Evolutionary conservation across 1,140 invertebrate species (phyloP).

Genomic region (Drosophila bocki): DNA sequence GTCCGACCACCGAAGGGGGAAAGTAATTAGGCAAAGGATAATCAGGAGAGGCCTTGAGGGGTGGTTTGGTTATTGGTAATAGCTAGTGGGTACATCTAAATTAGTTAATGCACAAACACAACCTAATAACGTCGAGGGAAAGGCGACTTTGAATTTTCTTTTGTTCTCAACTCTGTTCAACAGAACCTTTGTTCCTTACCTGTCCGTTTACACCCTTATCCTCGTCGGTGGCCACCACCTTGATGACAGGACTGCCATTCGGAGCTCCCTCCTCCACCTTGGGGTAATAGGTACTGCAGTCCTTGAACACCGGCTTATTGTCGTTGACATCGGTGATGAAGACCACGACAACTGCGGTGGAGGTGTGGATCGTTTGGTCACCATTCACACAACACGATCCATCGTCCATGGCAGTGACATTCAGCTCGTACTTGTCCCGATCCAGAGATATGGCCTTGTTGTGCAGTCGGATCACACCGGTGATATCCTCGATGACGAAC

Average conservation of each 20-base stretch:
- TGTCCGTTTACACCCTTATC: constrained; percentile 97
- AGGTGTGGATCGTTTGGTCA: constrained; percentile 93
- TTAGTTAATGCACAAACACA: constrained; percentile 19
- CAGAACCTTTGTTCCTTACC: constrained; percentile 81
- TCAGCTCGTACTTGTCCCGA: constrained; percentile 95
- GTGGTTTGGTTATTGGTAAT: constrained; percentile 15
- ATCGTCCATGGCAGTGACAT: constrained; percentile 97
- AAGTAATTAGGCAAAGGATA: constrained; percentile 40
- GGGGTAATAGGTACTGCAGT: constrained; percentile 95
- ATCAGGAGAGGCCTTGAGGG: constrained; percentile 19
- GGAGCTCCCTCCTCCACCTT: constrained; percentile 97
- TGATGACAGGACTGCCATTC: constrained; percentile 96
- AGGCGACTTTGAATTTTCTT: too few species aligned
- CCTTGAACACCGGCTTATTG: constrained; percentile 97
- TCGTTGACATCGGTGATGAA: constrained; percentile 98
- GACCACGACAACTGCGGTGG: constrained; percentile 97
- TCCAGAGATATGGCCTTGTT: constrained; percentile 93
- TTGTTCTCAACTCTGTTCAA: not conserved
- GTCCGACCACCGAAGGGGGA: constrained; percentile 5
- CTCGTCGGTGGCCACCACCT: constrained; percentile 96
- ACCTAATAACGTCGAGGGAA: not conserved
- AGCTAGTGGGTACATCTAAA: constrained; percentile 18
- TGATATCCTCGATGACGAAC: constrained; percentile 98
- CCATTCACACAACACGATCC: constrained; percentile 96
- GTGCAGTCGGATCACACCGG: constrained; percentile 96